Evolutionary conservation across 1,140 invertebrate genomes (phyloP).

Genomic region (Drosophila sechellia): DNA sequence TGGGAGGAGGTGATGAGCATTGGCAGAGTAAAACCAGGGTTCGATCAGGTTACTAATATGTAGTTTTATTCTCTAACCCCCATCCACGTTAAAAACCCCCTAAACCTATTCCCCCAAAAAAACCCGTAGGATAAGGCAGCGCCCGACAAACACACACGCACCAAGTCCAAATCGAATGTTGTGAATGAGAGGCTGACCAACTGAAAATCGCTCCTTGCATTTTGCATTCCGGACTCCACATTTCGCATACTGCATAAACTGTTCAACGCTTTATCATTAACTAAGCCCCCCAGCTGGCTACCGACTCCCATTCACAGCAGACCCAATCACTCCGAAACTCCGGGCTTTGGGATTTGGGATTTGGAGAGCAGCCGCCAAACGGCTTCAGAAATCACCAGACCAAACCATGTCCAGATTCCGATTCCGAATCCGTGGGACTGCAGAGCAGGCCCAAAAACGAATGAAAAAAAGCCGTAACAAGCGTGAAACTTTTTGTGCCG

Average conservation of each 20-base stretch:
- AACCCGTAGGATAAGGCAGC: slow-evolving; percentile 54
- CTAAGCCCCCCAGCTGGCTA: slow-evolving; percentile 1
- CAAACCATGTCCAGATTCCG: slow-evolving; percentile 40
- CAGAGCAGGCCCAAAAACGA: slow-evolving; percentile 5
- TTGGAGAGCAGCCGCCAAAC: slow-evolving; percentile 13
- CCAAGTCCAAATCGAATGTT: slow-evolving; percentile 57
- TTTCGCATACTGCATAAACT: slow-evolving; percentile 42
- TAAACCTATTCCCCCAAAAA: not conserved
- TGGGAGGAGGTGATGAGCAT: not conserved
- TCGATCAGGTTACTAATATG: slow-evolving; percentile 22
- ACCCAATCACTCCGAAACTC: slow-evolving; percentile 32
- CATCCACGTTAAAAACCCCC: not conserved
- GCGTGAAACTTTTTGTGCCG: slow-evolving; percentile 51
- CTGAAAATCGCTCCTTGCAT: slow-evolving; percentile 18
- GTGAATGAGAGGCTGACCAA: slow-evolving; percentile 58
- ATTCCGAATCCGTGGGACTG: not conserved
- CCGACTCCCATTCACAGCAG: slow-evolving; percentile 16
- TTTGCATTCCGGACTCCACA: slow-evolving; percentile 22
- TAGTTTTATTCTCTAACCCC: slow-evolving; percentile 36
- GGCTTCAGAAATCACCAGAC: slow-evolving; percentile 49
- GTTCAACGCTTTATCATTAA: slow-evolving; percentile 56
- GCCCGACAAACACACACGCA: slow-evolving; percentile 37
- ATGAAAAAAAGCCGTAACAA: slow-evolving; percentile 34
- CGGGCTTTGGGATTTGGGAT: not conserved
- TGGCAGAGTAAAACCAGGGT: not conserved